phyloP scores from a whole-genome alignment of 2,888 invertebrate genomes.

The Zaprionus bogoriensis region DNA sequence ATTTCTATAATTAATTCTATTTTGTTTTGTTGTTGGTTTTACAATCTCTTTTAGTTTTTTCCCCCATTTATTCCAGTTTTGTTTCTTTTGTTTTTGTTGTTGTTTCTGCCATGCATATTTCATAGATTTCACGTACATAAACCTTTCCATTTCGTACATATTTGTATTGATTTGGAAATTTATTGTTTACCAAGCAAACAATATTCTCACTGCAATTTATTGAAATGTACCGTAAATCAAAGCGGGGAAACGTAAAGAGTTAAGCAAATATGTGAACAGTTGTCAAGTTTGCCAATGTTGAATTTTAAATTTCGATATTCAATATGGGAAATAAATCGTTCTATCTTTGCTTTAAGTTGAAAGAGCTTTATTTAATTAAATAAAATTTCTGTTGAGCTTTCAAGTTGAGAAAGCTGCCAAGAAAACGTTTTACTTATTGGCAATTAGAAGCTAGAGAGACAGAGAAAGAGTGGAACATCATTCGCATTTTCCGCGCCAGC shows the following conservation, averaged over 20 bases:
- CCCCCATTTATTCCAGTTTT: no score
- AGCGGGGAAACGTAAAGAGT: neutral
- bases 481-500: slow-evolving; percentile 47
- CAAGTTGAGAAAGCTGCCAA: no score
- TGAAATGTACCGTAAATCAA: no score
- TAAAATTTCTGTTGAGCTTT: no score
- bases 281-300: no score
- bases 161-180: slow-evolving; percentile 38
- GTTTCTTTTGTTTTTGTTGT: neutral
- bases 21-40: slow-evolving; percentile 40
- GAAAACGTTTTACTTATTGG: no score
- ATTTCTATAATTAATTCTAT: slow-evolving; percentile 43
- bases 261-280: slow-evolving; percentile 24
- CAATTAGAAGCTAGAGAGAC: neutral
- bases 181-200: slow-evolving; percentile 32
- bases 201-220: slow-evolving; percentile 19
- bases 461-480: slow-evolving; percentile 19
- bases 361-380: no score
- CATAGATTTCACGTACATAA: slow-evolving; percentile 19
- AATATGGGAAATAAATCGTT: no score
- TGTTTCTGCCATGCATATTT: slow-evolving; percentile 23
- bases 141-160: slow-evolving; percentile 25
- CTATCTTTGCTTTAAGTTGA: no score
- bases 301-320: no score
- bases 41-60: slow-evolving; percentile 19